These are phyloP conservation scores for Lumbricus terrestris DNA, from an alignment of 2,888 invertebrate genomes.

Conservation along the genomic window DNA sequence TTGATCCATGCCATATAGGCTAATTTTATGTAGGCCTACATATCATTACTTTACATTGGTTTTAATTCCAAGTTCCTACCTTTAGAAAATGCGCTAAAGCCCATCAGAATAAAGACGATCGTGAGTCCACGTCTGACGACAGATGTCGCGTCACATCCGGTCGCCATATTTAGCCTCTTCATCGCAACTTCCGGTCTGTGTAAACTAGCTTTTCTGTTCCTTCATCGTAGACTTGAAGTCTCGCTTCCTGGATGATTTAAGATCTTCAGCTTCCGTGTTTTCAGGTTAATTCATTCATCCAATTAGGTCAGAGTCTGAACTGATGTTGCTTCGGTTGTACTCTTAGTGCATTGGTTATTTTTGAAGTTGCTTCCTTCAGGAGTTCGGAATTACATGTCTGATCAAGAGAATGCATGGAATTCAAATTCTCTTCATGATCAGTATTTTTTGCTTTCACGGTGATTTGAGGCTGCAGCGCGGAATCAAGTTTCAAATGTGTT, in stretches of 20 bases:
- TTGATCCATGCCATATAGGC: background rate
- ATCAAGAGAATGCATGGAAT: background rate
- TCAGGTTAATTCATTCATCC: background rate
- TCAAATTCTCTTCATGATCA: background rate
- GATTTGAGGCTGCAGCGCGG: background rate
- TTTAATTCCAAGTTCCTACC: background rate
- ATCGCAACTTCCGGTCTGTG: constrained; percentile 3
- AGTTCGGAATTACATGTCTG: background rate
- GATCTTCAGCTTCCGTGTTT: background rate
- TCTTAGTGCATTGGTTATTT: background rate
- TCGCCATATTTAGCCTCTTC: background rate
- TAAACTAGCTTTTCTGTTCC: background rate
- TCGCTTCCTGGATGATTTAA: background rate
- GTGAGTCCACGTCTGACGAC: background rate
- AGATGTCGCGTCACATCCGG: background rate
- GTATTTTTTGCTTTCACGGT: background rate
- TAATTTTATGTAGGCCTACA: background rate
- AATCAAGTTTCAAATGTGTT: background rate
- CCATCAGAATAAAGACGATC: background rate
- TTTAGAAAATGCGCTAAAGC: background rate
- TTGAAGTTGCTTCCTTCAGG: too few species aligned
- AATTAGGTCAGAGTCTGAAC: background rate
- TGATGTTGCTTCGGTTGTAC: background rate
- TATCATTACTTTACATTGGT: background rate
- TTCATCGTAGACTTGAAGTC: background rate